These are phyloP conservation scores for Agrypnia vestita DNA, from an alignment of 1,140 invertebrate genomes.

Conservation along the genomic window DNA sequence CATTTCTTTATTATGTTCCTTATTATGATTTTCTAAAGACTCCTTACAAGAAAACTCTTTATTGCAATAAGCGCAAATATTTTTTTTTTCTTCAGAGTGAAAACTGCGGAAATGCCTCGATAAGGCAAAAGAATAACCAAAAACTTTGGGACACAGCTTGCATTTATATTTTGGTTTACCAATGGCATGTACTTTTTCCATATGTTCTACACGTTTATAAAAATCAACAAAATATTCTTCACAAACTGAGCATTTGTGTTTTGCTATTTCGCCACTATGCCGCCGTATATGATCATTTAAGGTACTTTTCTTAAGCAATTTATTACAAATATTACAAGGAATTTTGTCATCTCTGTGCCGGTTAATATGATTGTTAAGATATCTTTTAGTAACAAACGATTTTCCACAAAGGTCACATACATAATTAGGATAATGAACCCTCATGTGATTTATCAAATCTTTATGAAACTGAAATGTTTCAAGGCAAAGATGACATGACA, in stretches of 20 bases:
- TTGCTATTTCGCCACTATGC: slow-evolving; percentile 59
- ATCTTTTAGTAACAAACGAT: slow-evolving; percentile 61
- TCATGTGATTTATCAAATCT: slow-evolving; percentile 60
- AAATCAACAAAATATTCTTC: slow-evolving; percentile 69
- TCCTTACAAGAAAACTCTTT: slow-evolving; percentile 64
- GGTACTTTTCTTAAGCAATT: slow-evolving; percentile 52
- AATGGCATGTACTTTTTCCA: slow-evolving; percentile 65
- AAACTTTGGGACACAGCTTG: slow-evolving; percentile 66
- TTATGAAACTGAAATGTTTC: slow-evolving; percentile 52
- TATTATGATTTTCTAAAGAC: slow-evolving; percentile 69
- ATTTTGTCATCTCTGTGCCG: slow-evolving; percentile 49
- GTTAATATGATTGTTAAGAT: slow-evolving; percentile 47
- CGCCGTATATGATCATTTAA: slow-evolving; percentile 50
- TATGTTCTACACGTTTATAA: slow-evolving; percentile 68
- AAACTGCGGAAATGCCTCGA: slow-evolving; percentile 65
- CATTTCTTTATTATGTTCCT: slow-evolving; percentile 72
- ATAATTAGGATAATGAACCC: slow-evolving; percentile 61
- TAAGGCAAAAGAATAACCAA: slow-evolving; percentile 64
- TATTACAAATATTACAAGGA: slow-evolving; percentile 55
- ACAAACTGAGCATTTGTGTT: slow-evolving; percentile 70
- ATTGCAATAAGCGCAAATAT: slow-evolving; percentile 66
- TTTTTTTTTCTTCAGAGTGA: slow-evolving; percentile 65
- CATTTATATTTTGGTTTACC: slow-evolving; percentile 63
- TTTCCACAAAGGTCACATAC: slow-evolving; percentile 62
- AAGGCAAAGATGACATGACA: slow-evolving; percentile 54